Evolutionary conservation across 2,113 vertebrate genomes (phyloP).

Genomic region (Nyctereutes procyonoides): DNA sequence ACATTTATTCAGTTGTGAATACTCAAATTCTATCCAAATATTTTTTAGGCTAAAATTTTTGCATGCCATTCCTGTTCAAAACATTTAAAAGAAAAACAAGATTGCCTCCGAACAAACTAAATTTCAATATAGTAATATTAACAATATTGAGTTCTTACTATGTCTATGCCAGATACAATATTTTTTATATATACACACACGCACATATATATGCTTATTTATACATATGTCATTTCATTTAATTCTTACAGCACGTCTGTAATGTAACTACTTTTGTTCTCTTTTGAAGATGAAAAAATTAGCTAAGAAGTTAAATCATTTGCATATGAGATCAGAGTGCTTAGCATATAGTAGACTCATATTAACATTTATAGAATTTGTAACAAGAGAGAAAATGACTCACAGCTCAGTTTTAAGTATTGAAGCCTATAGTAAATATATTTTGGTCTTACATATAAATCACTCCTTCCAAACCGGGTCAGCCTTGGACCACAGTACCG

Average conservation of each 20-base stretch:
- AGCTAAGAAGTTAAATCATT: neutral
- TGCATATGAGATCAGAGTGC: neutral
- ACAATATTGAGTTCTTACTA: neutral
- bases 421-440: neutral
- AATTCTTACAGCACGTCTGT: neutral
- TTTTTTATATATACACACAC: neutral
- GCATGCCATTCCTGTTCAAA: neutral
- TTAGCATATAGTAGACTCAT: neutral
- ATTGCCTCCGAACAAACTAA: neutral
- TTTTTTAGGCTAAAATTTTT: neutral
- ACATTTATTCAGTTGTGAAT: neutral
- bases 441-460: neutral
- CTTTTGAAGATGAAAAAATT: neutral
- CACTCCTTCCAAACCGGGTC: neutral
- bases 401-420: neutral
- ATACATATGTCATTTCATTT: neutral
- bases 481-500: neutral
- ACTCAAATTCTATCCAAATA: conserved; percentile 45
- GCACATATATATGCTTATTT: neutral
- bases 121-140: neutral
- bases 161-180: neutral
- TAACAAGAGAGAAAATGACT: neutral
- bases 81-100: neutral
- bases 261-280: neutral
- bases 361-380: neutral